Conservation (phyloP, 2,113 vertebrate species). For the Pogonocichla stellata region DNA sequence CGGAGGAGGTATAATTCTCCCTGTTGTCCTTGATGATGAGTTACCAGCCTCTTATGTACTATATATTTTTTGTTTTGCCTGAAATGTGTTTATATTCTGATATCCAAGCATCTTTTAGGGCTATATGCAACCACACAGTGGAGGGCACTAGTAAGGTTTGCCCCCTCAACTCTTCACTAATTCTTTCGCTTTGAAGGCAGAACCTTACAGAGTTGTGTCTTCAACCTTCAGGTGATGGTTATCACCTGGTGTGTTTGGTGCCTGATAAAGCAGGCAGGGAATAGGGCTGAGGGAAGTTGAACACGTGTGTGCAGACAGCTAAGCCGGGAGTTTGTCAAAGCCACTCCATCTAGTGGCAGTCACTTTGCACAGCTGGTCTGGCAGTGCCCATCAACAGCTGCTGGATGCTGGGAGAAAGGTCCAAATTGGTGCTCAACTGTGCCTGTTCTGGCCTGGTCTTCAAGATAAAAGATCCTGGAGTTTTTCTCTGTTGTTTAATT, state of each 20-base stretch:
- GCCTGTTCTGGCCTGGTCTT: neutral
- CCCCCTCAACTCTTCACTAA: neutral
- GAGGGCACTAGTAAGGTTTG: neutral
- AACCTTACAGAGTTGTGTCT: neutral
- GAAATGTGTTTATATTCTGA: neutral
- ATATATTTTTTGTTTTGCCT: neutral
- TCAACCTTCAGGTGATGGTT: neutral
- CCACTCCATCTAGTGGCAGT: slow-evolving; percentile 70
- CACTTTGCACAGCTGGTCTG: slow-evolving; percentile 38
- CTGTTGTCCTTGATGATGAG: neutral
- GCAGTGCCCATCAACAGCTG: neutral
- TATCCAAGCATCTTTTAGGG: neutral
- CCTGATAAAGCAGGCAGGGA: neutral
- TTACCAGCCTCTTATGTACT: neutral
- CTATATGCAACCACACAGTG: neutral
- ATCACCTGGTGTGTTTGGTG: neutral
- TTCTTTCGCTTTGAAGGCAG: neutral
- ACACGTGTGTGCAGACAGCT: neutral
- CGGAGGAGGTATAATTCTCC: neutral
- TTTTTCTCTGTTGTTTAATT: neutral
- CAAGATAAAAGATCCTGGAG: neutral
- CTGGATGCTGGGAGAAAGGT: neutral
- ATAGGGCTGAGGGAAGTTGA: neutral
- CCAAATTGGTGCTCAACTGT: neutral
- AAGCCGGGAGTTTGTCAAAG: slow-evolving; percentile 20